Conservation (phyloP, 2,888 invertebrate species). For the Periphyllus acericola region DNA sequence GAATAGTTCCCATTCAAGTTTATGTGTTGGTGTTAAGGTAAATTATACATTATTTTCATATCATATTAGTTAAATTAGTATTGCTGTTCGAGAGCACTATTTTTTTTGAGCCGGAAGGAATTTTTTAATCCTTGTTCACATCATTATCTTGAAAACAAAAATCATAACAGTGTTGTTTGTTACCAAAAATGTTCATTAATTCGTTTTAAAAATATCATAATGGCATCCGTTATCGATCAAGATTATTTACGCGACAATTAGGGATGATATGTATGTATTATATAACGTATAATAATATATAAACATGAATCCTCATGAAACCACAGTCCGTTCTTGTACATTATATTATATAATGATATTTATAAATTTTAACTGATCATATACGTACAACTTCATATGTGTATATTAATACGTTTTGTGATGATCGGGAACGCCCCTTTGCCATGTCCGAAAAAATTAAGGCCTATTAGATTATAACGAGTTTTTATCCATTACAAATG, state of each 20-base stretch:
- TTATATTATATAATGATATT: background rate
- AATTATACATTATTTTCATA: background rate
- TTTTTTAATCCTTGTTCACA: background rate
- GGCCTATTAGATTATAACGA: constrained; percentile 11
- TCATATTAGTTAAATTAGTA: background rate
- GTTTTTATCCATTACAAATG: constrained; percentile 1
- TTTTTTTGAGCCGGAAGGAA: too few relatives aligned
- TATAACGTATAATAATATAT: background rate
- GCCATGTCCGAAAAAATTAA: background rate
- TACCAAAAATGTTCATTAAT: background rate
- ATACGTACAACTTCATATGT: background rate
- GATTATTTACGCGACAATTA: background rate
- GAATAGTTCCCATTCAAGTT: background rate
- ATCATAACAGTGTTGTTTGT: background rate
- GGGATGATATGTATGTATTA: background rate
- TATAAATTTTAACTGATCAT: background rate
- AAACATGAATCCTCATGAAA: background rate
- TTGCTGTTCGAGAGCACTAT: background rate
- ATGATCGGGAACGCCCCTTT: background rate
- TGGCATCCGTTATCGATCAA: background rate
- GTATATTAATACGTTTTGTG: background rate
- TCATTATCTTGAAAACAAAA: background rate
- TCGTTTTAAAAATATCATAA: background rate
- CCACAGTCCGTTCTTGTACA: background rate
- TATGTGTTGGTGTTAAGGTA: too few relatives aligned